A percentile compares a stretch with the other conserved stretches of the same genome.
Evolutionary conservation across 1,140 invertebrate species (phyloP).

Genomic region (Grapholita molesta): DNA sequence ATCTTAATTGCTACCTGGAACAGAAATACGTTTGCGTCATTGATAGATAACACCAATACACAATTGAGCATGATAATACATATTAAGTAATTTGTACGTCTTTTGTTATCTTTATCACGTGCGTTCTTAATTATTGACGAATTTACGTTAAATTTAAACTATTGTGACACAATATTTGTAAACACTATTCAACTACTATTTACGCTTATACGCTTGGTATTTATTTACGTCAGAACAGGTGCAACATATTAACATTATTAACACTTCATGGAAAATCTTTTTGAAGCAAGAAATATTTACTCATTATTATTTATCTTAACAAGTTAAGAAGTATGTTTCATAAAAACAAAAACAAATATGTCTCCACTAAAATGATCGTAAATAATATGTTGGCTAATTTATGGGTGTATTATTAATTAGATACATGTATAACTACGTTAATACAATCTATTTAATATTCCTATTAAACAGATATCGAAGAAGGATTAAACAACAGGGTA

Average conservation of each 20-base stretch:
- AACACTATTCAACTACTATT: not conserved
- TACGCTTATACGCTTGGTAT: not conserved
- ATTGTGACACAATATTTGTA: not conserved
- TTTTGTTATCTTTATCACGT: not conserved
- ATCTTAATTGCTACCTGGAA: conserved; percentile 98
- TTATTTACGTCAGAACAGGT: not conserved
- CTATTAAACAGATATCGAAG: not conserved
- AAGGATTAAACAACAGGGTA: not conserved
- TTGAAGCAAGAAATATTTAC: too few relatives aligned
- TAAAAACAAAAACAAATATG: too few relatives aligned
- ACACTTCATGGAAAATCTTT: too few relatives aligned
- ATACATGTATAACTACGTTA: too few relatives aligned
- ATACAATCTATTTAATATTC: not conserved
- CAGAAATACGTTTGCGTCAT: conserved; percentile 41
- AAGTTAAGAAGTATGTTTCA: too few relatives aligned
- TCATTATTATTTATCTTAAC: too few relatives aligned
- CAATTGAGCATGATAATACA: not conserved
- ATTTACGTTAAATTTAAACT: not conserved
- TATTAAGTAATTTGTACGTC: not conserved
- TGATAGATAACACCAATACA: not conserved
- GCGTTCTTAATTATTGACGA: not conserved
- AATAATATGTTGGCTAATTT: too few relatives aligned
- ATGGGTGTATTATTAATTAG: too few relatives aligned
- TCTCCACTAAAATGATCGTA: too few relatives aligned
- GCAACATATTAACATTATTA: too few relatives aligned